phyloP scores from a whole-genome alignment of 2,797 vertebrate genomes.

The Poecilia gillii region DNA sequence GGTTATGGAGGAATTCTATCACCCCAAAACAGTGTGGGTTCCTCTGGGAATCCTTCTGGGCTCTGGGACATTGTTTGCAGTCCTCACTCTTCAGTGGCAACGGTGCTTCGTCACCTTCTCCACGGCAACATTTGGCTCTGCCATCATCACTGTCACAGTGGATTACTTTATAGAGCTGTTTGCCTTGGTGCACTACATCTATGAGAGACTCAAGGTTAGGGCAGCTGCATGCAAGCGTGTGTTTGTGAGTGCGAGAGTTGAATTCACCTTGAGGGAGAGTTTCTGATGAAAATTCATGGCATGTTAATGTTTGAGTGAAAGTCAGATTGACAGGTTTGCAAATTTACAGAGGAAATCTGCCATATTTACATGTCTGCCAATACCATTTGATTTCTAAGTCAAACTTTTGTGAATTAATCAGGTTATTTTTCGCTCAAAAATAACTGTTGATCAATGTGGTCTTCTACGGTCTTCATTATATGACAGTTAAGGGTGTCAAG shows the following conservation, averaged over 20 bases:
- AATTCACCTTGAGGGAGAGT: conserved; percentile 20
- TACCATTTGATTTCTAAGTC: not conserved
- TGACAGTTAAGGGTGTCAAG: not conserved
- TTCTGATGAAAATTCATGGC: not conserved
- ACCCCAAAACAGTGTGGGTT: conserved; percentile 93
- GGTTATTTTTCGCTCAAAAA: not conserved
- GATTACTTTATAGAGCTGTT: conserved; percentile 98
- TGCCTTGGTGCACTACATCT: conserved; percentile 91
- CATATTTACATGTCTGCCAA: not conserved
- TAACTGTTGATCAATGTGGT: too few species aligned
- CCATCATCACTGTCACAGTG: conserved; percentile 93
- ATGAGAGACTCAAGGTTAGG: conserved; percentile 87
- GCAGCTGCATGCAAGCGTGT: not conserved
- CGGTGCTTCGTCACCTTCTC: conserved; percentile 94
- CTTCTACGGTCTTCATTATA: not conserved
- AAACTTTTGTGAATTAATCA: not conserved
- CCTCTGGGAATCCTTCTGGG: conserved; percentile 93
- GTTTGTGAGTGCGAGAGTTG: not conserved
- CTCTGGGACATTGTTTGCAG: conserved; percentile 93
- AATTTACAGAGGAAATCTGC: conserved; percentile 7
- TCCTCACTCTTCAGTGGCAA: conserved; percentile 97
- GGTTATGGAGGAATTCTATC: conserved; percentile 96
- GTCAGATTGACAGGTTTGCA: not conserved
- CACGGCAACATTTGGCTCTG: conserved; percentile 93
- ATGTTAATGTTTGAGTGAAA: not conserved